phyloP scores from a whole-genome alignment of 2,888 invertebrate genomes.

The Lamellibrachia columna region DNA sequence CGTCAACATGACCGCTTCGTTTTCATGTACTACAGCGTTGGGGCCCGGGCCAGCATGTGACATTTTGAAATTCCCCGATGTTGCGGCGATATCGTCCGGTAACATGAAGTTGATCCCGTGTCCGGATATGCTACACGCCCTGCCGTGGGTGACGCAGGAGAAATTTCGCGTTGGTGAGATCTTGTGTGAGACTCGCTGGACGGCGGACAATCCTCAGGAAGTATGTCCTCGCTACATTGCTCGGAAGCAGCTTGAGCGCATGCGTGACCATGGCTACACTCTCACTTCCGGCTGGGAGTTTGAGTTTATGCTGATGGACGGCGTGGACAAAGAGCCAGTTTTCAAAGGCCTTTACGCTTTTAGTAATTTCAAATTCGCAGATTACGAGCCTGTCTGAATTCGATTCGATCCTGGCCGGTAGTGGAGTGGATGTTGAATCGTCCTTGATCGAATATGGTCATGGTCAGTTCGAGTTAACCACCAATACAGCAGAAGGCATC shows the following conservation, averaged over 20 bases:
- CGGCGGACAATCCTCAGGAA: constrained; percentile 25
- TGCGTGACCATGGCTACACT: constrained; percentile 30
- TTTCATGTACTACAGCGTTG: no score
- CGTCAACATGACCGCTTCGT: no score
- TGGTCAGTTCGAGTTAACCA: constrained; percentile 33
- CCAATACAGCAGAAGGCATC: constrained; percentile 29
- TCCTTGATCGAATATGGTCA: constrained; percentile 22
- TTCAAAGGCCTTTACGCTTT: background rate
- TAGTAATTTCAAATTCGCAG: background rate
- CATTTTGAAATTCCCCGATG: no score
- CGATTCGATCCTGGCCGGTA: background rate
- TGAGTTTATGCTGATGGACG: background rate
- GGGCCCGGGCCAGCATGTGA: no score
- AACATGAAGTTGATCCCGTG: background rate
- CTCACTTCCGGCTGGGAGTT: constrained; percentile 19
- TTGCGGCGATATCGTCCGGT: no score
- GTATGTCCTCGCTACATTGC: constrained; percentile 30
- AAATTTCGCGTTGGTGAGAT: constrained; percentile 34
- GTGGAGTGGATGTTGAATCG: constrained; percentile 25
- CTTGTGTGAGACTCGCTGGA: constrained; percentile 33
- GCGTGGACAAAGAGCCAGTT: background rate
- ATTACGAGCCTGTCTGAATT: background rate
- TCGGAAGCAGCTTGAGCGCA: constrained; percentile 30
- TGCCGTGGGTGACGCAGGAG: constrained; percentile 32
- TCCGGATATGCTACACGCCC: constrained; percentile 24